Percentiles rank a stretch among this genome's conserved stretches.
These are phyloP conservation scores for Ardeotis arabs DNA, from an alignment of 2,113 vertebrate genomes.

Conservation along the genomic window DNA sequence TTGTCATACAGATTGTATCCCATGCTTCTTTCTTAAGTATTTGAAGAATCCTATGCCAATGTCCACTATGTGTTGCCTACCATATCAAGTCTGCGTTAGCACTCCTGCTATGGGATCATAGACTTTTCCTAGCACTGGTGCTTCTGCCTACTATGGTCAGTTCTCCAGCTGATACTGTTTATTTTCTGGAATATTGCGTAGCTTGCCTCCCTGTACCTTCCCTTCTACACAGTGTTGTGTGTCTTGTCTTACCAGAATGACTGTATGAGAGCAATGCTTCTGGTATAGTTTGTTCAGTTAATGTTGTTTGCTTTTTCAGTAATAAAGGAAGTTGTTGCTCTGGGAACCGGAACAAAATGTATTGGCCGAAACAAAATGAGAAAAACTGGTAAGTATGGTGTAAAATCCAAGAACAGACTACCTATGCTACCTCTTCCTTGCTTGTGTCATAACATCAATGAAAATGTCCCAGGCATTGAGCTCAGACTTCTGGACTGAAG, in stretches of 20 bases:
- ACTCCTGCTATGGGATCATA: fast-evolving
- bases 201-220: background rate
- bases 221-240: background rate
- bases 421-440: background rate
- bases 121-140: background rate
- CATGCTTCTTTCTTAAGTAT: fast-evolving
- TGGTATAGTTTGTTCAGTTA: background rate
- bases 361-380: slow-evolving; percentile 89
- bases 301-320: slow-evolving; percentile 56
- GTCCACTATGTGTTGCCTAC: background rate
- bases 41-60: background rate
- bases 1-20: background rate
- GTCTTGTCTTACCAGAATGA: background rate
- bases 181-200: background rate
- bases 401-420: background rate
- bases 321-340: slow-evolving; percentile 86
- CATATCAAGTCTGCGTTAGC: background rate
- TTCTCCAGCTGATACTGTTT: background rate
- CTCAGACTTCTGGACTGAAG: background rate
- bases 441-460: background rate
- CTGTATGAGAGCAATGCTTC: background rate
- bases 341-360: slow-evolving; percentile 97
- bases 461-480: background rate
- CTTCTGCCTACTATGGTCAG: background rate
- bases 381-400: slow-evolving; percentile 77